phyloP scores from a whole-genome alignment of 1,140 invertebrate species.

The Lepidostoma basale region DNA sequence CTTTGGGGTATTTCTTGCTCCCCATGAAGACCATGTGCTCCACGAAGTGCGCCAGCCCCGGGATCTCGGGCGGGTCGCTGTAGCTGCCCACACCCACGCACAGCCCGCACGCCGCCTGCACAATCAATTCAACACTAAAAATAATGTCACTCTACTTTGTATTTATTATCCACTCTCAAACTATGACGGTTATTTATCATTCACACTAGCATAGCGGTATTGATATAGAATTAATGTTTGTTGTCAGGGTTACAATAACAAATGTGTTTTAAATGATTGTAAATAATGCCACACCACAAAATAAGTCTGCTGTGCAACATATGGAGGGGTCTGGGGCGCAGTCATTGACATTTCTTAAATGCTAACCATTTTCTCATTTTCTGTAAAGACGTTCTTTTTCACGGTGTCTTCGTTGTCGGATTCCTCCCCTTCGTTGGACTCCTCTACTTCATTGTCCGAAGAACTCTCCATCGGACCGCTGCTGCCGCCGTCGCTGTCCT shows the following conservation, averaged over 20 bases:
- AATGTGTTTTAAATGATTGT: no score
- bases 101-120: constrained; percentile 72
- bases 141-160: no score
- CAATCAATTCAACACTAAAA: not conserved
- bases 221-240: no score
- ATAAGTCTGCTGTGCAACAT: no score
- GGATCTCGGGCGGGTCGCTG: constrained; percentile 71
- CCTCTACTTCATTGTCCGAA: constrained; percentile 51
- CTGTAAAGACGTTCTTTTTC: constrained; percentile 51
- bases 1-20: constrained; percentile 82
- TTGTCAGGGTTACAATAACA: no score
- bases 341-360: no score
- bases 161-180: no score
- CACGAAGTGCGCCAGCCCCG: constrained; percentile 91
- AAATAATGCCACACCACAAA: no score
- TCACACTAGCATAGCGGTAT: no score
- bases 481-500: constrained; percentile 1
- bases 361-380: constrained; percentile 58
- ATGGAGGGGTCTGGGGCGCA: no score
- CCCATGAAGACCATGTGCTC: constrained; percentile 98
- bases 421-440: constrained; percentile 49
- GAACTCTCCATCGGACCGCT: constrained; percentile 45
- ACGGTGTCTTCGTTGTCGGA: constrained; percentile 47
- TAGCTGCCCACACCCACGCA: constrained; percentile 75
- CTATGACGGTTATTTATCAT: no score